These are phyloP conservation scores for Diadegma fenestrale DNA, from an alignment of 2,888 invertebrate genomes.

Conservation along the genomic window DNA sequence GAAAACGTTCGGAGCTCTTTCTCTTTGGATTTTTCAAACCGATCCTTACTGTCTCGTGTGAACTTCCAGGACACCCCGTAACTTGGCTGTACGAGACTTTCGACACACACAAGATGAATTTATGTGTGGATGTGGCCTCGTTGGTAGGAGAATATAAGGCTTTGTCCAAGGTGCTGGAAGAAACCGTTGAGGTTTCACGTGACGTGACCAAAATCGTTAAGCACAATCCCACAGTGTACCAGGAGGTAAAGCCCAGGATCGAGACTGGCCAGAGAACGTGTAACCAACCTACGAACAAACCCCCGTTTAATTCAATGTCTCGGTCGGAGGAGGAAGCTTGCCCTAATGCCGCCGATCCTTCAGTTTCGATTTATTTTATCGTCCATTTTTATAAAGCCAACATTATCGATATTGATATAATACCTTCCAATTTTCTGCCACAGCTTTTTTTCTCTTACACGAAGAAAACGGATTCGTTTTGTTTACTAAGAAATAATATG, in stretches of 20 bases:
- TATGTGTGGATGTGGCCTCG: slow-evolving; percentile 15
- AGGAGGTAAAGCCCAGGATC: slow-evolving; percentile 27
- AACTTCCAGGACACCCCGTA: slow-evolving; percentile 25
- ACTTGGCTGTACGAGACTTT: slow-evolving; percentile 11
- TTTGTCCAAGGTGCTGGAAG: slow-evolving; percentile 43
- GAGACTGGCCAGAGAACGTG: slow-evolving; percentile 53
- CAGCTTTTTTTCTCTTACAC: background rate
- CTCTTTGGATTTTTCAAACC: background rate
- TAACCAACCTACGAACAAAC: slow-evolving; percentile 57
- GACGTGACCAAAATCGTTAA: slow-evolving; percentile 71
- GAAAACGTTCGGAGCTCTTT: background rate
- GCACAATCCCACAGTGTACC: slow-evolving; percentile 38
- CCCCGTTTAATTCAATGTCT: slow-evolving; percentile 69
- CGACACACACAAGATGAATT: slow-evolving; percentile 21
- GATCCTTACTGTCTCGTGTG: background rate
- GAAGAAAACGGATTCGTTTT: too few species aligned
- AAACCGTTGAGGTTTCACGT: slow-evolving; percentile 61
- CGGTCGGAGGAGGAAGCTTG: slow-evolving; percentile 44
- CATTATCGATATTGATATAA: background rate
- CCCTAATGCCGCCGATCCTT: background rate
- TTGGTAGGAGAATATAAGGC: slow-evolving; percentile 42
- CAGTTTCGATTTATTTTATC: slow-evolving; percentile 17
- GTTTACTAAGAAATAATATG: too few species aligned
- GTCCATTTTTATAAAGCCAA: slow-evolving; percentile 16
- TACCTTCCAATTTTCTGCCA: background rate